A percentile compares a stretch with the other conserved stretches of the same genome.
Evolutionary conservation across 2,797 vertebrate species (phyloP).

Genomic region (Microctenopoma stevenorrisi): DNA sequence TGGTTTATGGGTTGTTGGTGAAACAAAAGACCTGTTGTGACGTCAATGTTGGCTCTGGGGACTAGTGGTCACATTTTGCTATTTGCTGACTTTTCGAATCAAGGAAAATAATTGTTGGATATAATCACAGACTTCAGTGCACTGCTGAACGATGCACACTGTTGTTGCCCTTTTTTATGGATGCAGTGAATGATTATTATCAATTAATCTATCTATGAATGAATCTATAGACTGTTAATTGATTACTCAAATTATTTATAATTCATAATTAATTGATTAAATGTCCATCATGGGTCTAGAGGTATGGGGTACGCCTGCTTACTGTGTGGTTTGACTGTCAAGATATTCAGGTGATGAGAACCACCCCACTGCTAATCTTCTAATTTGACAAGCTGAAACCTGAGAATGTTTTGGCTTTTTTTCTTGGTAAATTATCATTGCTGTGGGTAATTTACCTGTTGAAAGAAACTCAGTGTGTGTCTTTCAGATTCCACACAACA

Average conservation of each 20-base stretch:
- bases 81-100: not conserved
- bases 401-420: not conserved
- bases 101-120: not conserved
- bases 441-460: not conserved
- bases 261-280: too few species aligned
- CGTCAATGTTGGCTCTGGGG: not conserved
- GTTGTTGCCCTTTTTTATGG: not conserved
- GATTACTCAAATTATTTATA: not conserved
- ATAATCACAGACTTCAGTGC: not conserved
- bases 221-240: not conserved
- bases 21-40: not conserved
- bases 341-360: not conserved
- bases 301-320: too few species aligned
- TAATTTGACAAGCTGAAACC: not conserved
- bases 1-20: not conserved
- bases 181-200: not conserved
- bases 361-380: not conserved
- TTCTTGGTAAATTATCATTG: not conserved
- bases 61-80: not conserved
- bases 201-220: not conserved
- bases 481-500: constrained; percentile 11
- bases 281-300: too few species aligned
- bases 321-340: too few species aligned
- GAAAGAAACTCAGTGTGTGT: not conserved
- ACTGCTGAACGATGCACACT: not conserved